phyloP scores from a whole-genome alignment of 2,113 vertebrate genomes.

The Indicator indicator region DNA sequence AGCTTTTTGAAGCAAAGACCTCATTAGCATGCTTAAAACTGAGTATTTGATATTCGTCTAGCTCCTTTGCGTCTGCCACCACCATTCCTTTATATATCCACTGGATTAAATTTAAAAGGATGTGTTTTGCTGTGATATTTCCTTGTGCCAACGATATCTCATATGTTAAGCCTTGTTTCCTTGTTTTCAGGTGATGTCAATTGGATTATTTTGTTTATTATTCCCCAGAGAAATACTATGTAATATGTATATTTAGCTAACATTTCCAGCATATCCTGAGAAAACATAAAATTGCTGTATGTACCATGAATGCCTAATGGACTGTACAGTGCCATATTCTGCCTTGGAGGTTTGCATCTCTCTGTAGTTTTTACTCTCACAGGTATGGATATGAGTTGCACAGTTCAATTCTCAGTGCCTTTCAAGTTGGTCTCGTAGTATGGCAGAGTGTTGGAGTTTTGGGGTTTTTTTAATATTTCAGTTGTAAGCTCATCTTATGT shows the following conservation, averaged over 20 bases:
- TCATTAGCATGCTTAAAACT: slow-evolving; percentile 10
- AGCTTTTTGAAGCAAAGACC: neutral
- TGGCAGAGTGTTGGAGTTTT: neutral
- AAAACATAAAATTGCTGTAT: neutral
- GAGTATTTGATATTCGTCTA: neutral
- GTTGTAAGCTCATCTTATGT: neutral
- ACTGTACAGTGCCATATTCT: slow-evolving; percentile 45
- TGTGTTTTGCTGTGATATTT: neutral
- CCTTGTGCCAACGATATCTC: slow-evolving; percentile 8
- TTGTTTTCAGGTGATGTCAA: neutral
- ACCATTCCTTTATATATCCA: neutral
- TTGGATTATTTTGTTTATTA: neutral
- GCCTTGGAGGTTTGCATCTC: neutral
- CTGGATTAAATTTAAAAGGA: slow-evolving; percentile 3
- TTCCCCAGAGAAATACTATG: neutral
- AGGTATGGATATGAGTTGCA: slow-evolving; percentile 6
- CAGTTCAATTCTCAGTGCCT: slow-evolving; percentile 46
- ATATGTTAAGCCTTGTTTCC: slow-evolving; percentile 12
- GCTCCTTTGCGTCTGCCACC: neutral
- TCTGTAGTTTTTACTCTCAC: neutral
- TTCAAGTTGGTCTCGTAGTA: neutral
- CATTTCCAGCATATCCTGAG: slow-evolving; percentile 23
- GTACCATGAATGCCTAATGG: slow-evolving; percentile 15
- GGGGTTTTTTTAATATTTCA: neutral
- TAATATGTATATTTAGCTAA: slow-evolving; percentile 41